Conservation (phyloP, 2,888 invertebrate genomes). For the Sericinus montela region DNA sequence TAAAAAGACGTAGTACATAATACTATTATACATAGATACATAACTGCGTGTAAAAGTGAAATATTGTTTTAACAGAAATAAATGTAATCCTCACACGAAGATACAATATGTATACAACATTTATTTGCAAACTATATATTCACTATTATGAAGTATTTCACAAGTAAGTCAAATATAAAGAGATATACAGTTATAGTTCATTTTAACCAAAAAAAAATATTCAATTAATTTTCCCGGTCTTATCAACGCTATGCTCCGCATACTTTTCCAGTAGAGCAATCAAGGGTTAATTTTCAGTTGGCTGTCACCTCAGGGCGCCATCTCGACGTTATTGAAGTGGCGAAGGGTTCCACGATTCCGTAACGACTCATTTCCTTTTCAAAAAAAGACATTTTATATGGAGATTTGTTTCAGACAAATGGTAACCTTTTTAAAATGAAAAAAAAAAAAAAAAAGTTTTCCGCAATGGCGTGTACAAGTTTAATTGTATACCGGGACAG, state of each 20-base stretch:
- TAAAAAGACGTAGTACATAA: no score
- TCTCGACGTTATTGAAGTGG: conserved; percentile 23
- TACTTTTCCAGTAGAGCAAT: conserved; percentile 43
- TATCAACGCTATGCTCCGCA: conserved; percentile 32
- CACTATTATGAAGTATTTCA: no score
- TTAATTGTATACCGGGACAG: no score
- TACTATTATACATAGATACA: no score
- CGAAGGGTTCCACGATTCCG: conserved; percentile 23
- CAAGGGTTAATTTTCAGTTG: conserved; percentile 54
- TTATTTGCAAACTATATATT: no score
- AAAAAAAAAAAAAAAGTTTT: conserved; percentile 11
- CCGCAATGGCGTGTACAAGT: background rate
- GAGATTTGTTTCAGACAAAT: conserved; percentile 23
- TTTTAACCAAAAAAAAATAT: no score
- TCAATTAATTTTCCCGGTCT: background rate
- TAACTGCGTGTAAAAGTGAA: no score
- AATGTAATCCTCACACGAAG: no score
- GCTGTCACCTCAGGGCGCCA: conserved; percentile 39
- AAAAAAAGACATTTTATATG: conserved; percentile 31
- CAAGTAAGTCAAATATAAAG: no score
- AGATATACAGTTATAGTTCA: no score
- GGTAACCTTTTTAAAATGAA: conserved; percentile 15
- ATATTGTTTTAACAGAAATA: no score
- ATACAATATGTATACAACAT: no score
- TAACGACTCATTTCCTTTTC: conserved; percentile 48